Evolutionary conservation across 2,113 vertebrate genomes (phyloP).

Genomic region (Tragelaphus strepsiceros): DNA sequence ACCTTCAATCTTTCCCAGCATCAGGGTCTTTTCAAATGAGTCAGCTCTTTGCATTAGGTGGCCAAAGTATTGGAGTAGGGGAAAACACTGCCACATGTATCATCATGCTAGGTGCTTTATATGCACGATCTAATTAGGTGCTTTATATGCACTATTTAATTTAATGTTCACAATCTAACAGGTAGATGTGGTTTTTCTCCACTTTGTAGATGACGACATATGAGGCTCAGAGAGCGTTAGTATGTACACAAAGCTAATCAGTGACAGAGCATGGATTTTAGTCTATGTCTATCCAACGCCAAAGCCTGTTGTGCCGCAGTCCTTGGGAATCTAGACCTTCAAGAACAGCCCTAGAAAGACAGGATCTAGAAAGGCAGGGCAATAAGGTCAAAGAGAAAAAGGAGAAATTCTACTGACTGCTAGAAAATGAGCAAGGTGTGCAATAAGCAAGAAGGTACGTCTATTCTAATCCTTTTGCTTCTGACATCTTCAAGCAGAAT

Average conservation of each 20-base stretch:
- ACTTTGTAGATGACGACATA: not conserved
- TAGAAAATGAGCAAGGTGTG: not conserved
- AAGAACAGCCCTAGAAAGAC: not conserved
- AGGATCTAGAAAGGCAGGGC: not conserved
- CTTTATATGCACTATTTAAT: not conserved
- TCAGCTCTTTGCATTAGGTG: too few relatives aligned
- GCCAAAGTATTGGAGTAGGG: too few relatives aligned
- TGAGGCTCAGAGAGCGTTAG: not conserved
- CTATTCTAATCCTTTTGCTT: not conserved
- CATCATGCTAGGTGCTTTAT: not conserved
- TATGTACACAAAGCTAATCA: not conserved
- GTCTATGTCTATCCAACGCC: not conserved
- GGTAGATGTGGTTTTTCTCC: not conserved
- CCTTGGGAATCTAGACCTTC: not conserved
- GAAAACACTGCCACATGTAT: too few relatives aligned
- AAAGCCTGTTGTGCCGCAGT: not conserved
- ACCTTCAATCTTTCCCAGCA: too few relatives aligned
- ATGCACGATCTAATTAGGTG: not conserved
- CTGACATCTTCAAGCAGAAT: not conserved
- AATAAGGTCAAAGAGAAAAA: not conserved
- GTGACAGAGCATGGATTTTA: not conserved
- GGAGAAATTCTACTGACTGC: not conserved
- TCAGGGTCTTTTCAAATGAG: too few relatives aligned
- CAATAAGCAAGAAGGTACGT: not conserved
- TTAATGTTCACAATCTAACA: not conserved